These are phyloP conservation scores for Phymorhynchus buccinoides DNA, from an alignment of 1,140 invertebrate genomes.

Conservation along the genomic window DNA sequence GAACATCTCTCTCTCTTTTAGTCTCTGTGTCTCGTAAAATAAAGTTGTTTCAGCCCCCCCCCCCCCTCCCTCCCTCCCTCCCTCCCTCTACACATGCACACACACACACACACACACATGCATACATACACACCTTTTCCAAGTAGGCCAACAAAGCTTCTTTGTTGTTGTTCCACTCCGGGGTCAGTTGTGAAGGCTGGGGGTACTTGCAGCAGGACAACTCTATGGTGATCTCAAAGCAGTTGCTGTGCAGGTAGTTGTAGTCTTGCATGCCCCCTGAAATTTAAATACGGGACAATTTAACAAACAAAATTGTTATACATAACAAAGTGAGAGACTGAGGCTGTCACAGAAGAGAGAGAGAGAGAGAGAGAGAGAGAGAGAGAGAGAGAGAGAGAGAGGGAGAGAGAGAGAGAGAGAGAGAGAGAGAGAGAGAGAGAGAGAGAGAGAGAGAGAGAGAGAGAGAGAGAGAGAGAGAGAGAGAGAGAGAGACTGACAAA, in stretches of 20 bases:
- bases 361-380: neutral
- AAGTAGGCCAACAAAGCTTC: constrained; percentile 87
- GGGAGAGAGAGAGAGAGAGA: no score
- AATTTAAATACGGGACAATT: neutral
- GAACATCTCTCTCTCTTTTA: no score
- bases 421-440: no score
- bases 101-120: constrained; percentile 10
- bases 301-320: neutral
- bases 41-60: no score
- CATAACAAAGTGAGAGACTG: neutral
- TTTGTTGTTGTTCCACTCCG: constrained; percentile 97
- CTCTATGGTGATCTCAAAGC: constrained; percentile 98
- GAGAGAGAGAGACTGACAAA: no score
- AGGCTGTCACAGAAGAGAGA: neutral
- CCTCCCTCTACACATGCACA: neutral
- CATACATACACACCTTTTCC: constrained; percentile 78
- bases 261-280: constrained; percentile 96
- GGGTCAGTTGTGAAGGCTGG: constrained; percentile 83
- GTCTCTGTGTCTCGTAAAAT: no score
- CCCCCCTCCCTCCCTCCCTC: no score
- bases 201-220: constrained; percentile 99
- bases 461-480: no score
- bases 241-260: constrained; percentile 98
- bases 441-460: no score
- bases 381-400: no score